Conservation (phyloP, 2,797 vertebrate species). For the Martes flavigula region DNA sequence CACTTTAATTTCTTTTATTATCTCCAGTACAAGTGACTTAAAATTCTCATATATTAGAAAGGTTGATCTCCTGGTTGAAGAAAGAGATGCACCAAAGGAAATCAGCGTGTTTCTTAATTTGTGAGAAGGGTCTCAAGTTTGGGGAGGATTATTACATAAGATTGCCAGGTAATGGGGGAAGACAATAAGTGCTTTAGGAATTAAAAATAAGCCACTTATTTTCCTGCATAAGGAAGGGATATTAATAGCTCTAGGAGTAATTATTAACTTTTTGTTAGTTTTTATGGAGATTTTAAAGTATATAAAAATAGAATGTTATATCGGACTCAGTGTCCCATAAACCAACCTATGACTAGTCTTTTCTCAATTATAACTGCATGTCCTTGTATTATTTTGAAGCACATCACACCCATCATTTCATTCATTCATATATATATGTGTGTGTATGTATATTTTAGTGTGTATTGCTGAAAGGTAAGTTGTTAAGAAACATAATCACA, state of each 20-base stretch:
- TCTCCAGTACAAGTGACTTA: not conserved
- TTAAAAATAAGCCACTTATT: slow-evolving; percentile 13
- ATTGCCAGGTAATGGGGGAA: not conserved
- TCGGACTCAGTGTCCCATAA: not conserved
- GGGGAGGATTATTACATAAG: not conserved
- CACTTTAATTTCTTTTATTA: slow-evolving; percentile 23
- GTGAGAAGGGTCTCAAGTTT: not conserved
- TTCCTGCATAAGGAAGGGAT: not conserved
- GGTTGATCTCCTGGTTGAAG: slow-evolving; percentile 12
- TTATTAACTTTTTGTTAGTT: not conserved
- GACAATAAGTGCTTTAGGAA: not conserved
- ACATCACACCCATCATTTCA: not conserved
- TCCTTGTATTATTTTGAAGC: slow-evolving; percentile 23
- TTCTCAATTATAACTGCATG: not conserved
- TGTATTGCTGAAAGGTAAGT: slow-evolving; percentile 1
- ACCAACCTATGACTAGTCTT: not conserved
- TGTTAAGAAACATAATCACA: not conserved
- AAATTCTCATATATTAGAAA: slow-evolving; percentile 7
- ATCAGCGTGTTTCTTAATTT: slow-evolving; percentile 23
- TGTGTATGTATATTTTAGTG: not conserved
- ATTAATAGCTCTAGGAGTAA: not conserved
- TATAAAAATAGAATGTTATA: slow-evolving; percentile 33
- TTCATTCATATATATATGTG: not conserved
- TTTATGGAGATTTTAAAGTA: slow-evolving; percentile 21
- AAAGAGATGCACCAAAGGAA: slow-evolving; percentile 20